Base-by-base conservation (phyloP, 2,797 vertebrate genomes). In the Tadarida brasiliensis region DNA sequence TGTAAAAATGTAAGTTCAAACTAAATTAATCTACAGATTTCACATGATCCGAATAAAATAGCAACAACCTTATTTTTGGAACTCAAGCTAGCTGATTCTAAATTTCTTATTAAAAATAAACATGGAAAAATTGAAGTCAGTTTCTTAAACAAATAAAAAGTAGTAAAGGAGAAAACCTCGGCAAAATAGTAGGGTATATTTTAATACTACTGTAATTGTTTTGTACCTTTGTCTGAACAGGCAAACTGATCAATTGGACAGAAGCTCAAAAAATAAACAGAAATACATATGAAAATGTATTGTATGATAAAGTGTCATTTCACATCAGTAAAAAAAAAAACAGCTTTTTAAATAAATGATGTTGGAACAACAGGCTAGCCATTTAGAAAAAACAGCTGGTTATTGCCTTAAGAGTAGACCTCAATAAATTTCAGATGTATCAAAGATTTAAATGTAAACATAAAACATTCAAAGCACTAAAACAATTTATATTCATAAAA, bases 31-130 rank as follows among this genome's bases (percentile, higher is more conserved):
- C 96, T 96, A 94, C 90, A 95, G 92, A 97, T 96, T 97, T 97
- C 85, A 97, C 93, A 96, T 76, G 90, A 94, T 97, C 92, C 94
- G 97, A 97, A 96, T 97, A 97, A 97, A 97, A 97, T 97, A 96
- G 90, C 68, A 95, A 93, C 90, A 96, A 68, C 61, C 86, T 96
- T 97, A 97, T 97, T 97, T 97, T 95, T 97, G 96, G 96, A 97
- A 96, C 71, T 92, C 80, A 95, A 96, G 95, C 94, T 96, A 95
- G 83, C 94, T 95, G 96, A 97, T 96, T 96, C 95, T 95, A 97
- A 96, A 96, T 95, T 97, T 97, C 95, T 96, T 93, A 97, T 97
- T 95, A 97, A 97, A 97, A 97, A 95, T 97, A 96, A 97, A 96
- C 86, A 95, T 91, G 87, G 67, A 95, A 93, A 95, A 97, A 94